A percentile compares a stretch with the other conserved stretches of the same genome.
These are phyloP conservation scores for Psophia crepitans DNA, from an alignment of 2,113 vertebrate species.

Conservation along the genomic window DNA sequence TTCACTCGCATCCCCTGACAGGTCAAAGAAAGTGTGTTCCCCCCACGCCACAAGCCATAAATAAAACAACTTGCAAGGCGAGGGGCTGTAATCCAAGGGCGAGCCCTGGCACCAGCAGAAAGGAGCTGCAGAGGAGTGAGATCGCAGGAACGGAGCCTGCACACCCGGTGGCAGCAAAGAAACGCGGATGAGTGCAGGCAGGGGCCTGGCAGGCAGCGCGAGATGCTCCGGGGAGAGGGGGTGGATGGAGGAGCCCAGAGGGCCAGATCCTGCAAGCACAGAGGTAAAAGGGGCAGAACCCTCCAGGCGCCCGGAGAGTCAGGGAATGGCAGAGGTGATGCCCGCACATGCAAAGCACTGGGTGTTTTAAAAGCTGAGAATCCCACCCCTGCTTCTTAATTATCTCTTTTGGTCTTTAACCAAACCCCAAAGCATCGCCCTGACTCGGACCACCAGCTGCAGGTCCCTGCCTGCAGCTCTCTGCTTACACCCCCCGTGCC, in stretches of 20 bases:
- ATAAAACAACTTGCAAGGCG: fast-evolving
- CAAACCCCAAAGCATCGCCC: not conserved
- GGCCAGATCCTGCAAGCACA: not conserved
- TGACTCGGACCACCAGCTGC: fast-evolving
- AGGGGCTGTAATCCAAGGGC: fast-evolving
- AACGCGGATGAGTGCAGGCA: not conserved
- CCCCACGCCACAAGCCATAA: fast-evolving
- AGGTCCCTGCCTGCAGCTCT: not conserved
- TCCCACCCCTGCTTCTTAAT: not conserved
- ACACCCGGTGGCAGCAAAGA: slow-evolving; percentile 60
- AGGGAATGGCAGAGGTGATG: not conserved
- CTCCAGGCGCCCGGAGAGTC: too few species aligned
- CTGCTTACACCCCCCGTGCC: fast-evolving
- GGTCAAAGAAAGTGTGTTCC: fast-evolving
- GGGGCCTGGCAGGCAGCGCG: not conserved
- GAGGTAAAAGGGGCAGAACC: not conserved
- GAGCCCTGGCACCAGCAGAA: not conserved
- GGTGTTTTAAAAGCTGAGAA: fast-evolving
- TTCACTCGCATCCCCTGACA: fast-evolving
- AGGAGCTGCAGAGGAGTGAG: fast-evolving
- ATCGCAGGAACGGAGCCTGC: slow-evolving; percentile 24
- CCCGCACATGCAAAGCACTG: fast-evolving
- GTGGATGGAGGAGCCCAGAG: not conserved
- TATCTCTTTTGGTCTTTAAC: fast-evolving
- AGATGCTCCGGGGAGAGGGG: not conserved